Evolutionary conservation across 1,140 invertebrate genomes (phyloP), one percentile per base, ranked within the genome.

Genomic region (Euglossa dilemma): DNA sequence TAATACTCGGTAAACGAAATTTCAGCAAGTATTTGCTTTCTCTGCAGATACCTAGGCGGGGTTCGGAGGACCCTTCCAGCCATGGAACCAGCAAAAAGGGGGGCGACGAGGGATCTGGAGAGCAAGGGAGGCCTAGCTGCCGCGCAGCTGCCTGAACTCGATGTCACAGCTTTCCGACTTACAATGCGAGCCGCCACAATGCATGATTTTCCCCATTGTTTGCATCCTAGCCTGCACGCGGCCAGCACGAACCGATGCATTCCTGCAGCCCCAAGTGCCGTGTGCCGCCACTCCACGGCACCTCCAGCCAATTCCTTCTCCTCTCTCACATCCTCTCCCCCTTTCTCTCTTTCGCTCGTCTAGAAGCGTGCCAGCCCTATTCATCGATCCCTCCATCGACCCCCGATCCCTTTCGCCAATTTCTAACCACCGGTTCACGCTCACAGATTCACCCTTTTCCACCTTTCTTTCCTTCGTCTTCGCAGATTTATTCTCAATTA

Each of bases 141-240:
- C 84, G 50, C 74, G 90, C 93, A 93, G 91, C 92, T 88, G 91
- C 87, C 91, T 79, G 86, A 92, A 92, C 92, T 92, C 92, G 90
- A 92, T 93, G 93, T 93, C 93, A 93, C 91, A 93, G 93, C 91
- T 93, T 93, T 93, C 84, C 86, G 90, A 84, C 77, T 92, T 90
- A 92, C 92, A 93, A 93, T 92, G 80, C 85, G 70, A 79, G 66
- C 85, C 82, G 85, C 89, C 91, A 93, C 92, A 94, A 93, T 93
- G 93, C 91, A 91, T 91, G 93, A 94, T 93, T 93, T 93, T 86
- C 85, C 84, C 83, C 90, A 93, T 93, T 93, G 93, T 93, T 93
- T 81, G 88, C 80, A 76, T 74, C 85, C 82, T 52, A 61, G 78
- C 70, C 88, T 89, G 91, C 92, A 92, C 91, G 91, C 93, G 91